These are phyloP conservation scores for Latrodectus hesperus DNA, from an alignment of 2,888 invertebrate genomes.

Conservation along the genomic window DNA sequence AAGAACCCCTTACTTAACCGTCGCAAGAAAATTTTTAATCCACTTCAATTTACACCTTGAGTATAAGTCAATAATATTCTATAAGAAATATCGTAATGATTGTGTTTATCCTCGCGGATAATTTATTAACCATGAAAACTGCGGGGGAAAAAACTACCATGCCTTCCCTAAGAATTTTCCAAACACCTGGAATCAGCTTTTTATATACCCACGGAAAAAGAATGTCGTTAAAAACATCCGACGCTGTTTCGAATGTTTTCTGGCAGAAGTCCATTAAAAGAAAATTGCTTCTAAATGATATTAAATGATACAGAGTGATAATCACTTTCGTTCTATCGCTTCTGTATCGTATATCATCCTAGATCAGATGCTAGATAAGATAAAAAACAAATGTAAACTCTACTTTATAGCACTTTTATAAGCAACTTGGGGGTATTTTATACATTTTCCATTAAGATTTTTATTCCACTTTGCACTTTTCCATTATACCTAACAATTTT, in stretches of 20 bases:
- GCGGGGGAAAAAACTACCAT: neutral
- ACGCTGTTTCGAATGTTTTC: conserved; percentile 86
- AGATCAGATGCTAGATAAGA: conserved; percentile 44
- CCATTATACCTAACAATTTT: neutral
- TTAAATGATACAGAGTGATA: conserved; percentile 58
- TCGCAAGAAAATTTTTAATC: neutral
- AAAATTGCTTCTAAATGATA: conserved; percentile 57
- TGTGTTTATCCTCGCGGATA: conserved; percentile 7
- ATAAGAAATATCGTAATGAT: conserved; percentile 3
- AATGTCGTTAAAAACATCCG: conserved; percentile 77
- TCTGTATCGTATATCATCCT: conserved; percentile 38
- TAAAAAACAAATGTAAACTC: neutral
- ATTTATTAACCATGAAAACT: conserved; percentile 17
- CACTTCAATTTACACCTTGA: conserved; percentile 10
- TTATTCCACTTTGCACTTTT: neutral
- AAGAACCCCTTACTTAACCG: neutral
- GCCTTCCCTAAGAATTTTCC: neutral
- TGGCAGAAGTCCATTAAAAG: conserved; percentile 38
- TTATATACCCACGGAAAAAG: neutral
- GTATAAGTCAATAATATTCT: conserved; percentile 12
- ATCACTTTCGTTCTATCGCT: conserved; percentile 17
- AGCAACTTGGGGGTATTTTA: conserved; percentile 1
- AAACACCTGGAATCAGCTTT: neutral
- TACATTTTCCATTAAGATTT: conserved; percentile 2
- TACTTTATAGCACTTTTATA: neutral